Conservation (phyloP, 2,113 vertebrate species). For the Bos javanicus region DNA sequence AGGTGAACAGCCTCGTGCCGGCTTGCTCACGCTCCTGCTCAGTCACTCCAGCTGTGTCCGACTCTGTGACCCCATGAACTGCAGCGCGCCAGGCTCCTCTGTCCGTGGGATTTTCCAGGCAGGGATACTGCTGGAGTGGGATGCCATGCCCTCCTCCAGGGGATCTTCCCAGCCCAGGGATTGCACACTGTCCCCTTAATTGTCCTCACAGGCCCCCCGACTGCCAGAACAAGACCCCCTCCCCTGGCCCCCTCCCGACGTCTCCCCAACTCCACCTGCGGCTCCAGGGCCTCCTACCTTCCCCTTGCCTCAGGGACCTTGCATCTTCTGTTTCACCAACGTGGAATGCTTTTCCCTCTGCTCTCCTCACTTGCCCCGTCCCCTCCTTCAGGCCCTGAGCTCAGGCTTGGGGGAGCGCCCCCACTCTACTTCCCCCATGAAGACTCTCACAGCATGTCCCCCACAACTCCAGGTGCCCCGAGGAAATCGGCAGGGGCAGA, state of each 20-base stretch:
- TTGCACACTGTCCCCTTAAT: background rate
- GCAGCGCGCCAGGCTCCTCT: background rate
- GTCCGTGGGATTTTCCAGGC: background rate
- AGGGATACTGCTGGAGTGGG: background rate
- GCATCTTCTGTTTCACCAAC: background rate
- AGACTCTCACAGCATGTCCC: fast-evolving
- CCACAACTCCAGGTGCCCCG: fast-evolving
- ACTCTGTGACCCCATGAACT: background rate
- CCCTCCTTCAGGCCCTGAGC: background rate
- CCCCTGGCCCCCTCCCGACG: fast-evolving
- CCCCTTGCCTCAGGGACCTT: background rate
- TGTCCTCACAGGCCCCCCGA: background rate
- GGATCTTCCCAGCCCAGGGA: background rate
- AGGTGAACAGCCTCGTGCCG: fast-evolving
- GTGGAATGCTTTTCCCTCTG: no score
- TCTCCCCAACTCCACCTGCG: fast-evolving
- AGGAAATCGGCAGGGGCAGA: no score
- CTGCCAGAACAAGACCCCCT: background rate
- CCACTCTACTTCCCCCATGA: background rate
- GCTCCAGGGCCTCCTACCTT: no score
- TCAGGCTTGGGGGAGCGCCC: background rate
- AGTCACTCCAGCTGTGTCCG: background rate
- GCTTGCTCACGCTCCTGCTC: background rate
- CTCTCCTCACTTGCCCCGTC: fast-evolving
- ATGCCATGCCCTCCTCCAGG: background rate